phyloP scores from a whole-genome alignment of 2,113 vertebrate species.

The Varanus salvator region DNA sequence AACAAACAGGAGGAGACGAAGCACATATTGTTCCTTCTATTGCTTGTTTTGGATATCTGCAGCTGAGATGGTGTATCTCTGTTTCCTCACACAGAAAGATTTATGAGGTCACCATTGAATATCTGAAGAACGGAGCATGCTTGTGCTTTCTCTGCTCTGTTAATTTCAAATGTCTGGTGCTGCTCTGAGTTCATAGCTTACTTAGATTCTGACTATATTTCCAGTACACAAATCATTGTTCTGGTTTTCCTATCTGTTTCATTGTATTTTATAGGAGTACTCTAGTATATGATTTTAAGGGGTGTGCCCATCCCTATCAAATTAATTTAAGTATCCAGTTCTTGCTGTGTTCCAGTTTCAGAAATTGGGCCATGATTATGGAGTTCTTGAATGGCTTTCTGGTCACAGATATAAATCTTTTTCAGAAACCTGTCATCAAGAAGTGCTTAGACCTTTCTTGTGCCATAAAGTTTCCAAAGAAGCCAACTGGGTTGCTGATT shows the following conservation, averaged over 20 bases:
- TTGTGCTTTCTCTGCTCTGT: not conserved
- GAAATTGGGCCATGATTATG: not conserved
- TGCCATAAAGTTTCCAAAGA: conserved; percentile 7
- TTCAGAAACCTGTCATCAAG: not conserved
- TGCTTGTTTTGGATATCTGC: not conserved
- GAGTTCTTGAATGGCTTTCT: conserved; percentile 13
- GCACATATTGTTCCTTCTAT: not conserved
- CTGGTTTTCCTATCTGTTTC: not conserved
- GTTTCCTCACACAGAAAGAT: not conserved
- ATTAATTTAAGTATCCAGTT: conserved; percentile 14
- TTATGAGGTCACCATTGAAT: not conserved
- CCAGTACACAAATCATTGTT: not conserved
- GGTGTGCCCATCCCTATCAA: not conserved
- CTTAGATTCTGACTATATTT: not conserved
- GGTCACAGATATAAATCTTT: not conserved
- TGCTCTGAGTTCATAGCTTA: not conserved
- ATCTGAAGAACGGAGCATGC: conserved; percentile 1
- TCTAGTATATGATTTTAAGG: not conserved
- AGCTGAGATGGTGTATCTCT: not conserved
- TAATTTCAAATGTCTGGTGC: not conserved
- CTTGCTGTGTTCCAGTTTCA: not conserved
- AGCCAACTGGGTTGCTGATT: accelerated
- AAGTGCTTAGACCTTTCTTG: not conserved
- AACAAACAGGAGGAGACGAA: not conserved
- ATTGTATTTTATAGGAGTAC: not conserved